phyloP scores from a whole-genome alignment of 2,888 invertebrate species.

The Selenia dentaria region DNA sequence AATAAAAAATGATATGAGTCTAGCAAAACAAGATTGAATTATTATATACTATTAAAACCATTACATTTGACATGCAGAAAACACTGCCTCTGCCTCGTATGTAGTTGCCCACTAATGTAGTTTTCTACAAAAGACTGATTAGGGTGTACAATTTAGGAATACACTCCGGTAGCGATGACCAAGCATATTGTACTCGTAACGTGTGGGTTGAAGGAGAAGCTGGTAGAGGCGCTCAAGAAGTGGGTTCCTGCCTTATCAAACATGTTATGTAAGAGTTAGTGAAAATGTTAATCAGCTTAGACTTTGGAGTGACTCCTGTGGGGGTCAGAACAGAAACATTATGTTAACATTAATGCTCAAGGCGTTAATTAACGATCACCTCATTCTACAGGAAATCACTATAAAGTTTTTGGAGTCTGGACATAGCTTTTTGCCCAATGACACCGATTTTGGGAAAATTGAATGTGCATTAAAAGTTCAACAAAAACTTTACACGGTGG shows the following conservation, averaged over 20 bases:
- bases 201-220: constrained; percentile 35
- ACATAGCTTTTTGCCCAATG: neutral
- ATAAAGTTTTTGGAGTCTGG: neutral
- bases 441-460: neutral
- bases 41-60: constrained; percentile 2
- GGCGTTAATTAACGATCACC: neutral
- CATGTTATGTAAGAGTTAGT: neutral
- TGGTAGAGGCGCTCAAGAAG: constrained; percentile 30
- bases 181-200: constrained; percentile 26
- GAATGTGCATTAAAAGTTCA: neutral
- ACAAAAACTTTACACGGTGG: neutral
- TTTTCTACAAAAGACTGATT: constrained; percentile 32
- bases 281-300: constrained; percentile 1
- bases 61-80: constrained; percentile 19
- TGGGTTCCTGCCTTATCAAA: constrained; percentile 23
- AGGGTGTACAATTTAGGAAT: constrained; percentile 27
- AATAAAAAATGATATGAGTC: neutral
- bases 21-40: neutral
- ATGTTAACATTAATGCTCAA: neutral
- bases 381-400: neutral
- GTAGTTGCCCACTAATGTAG: constrained; percentile 19
- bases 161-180: constrained; percentile 17
- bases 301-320: constrained; percentile 27
- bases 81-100: constrained; percentile 20
- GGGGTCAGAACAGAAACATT: neutral